Base-by-base conservation (phyloP, 2,888 invertebrate species). In the Scaptomyza polygonia region DNA sequence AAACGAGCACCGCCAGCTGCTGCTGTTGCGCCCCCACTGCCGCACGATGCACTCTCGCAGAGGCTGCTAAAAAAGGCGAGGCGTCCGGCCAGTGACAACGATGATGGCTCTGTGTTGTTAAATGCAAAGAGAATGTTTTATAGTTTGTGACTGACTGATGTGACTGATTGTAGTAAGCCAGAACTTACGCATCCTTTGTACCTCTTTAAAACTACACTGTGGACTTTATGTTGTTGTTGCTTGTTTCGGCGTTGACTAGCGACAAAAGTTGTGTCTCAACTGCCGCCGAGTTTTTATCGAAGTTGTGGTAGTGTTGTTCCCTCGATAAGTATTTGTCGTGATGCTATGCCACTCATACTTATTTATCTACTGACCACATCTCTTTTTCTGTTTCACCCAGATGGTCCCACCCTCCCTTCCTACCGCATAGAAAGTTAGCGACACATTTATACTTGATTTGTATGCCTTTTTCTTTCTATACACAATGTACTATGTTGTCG, bases 21-120 rank as follows among this genome's bases (percentile, higher is more conserved):
- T 11, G 29, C 57, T 11, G 16, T 53, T 21, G 27, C 45, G 48
- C 67, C 53, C 16, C 55, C 59, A 39, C 68, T 61, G 25, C 62
- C 62, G 3, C 34, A 61, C 8, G 62, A 61, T 1, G 43, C 43
- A 21, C 43, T 62, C 16, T 86, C 89, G 63, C 90, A 89, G 14
- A 91, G 84, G 61, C 80, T 91, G 73, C 89, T 90, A 69, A 91
- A 91, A 80, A 91, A 91, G 53, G 89, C 89, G 63, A 91, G 75
- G 5, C 91, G 88, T 71, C 91, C 91, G 63, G 91, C 88, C 44
- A 91, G 79, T 54, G 91, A 90, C 52, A 91, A 72, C 18, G 91
- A 90, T 64, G 91, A 91, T 34, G 91, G 91, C 64, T 91, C 91
- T 91, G 85, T 55, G 44, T 48, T 30, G 27, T 25, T n/a, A n/a